Evolutionary conservation across 2,113 vertebrate genomes (phyloP), one percentile per base, ranked within the genome.

Genomic region (Microtus oregoni): DNA sequence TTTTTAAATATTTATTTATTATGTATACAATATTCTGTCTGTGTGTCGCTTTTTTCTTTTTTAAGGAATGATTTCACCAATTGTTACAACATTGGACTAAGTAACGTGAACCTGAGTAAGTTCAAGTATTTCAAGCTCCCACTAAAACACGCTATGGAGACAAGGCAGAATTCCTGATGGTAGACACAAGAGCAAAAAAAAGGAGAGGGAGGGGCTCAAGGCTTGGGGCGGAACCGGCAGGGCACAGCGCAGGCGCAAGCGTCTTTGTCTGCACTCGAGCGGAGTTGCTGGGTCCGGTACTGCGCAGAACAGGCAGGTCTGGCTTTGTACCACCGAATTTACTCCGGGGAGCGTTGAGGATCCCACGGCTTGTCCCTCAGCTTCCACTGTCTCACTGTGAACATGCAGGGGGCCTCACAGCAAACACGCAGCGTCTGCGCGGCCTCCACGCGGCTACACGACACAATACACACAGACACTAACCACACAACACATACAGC

Each of bases 61-160:
- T 35, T 6, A 81, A 88, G 13, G 2, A 44, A 85, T 22, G 11
- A 61, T 90, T 4, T 93, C 75, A 38, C 32, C 30, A 72, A 68
- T 35, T 24, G 19, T 72, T 72, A 70, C 50, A 73, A 72, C 65
- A 50, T n/a, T 52, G 44, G 5, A 13, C 65, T 50, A 68, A 67
- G 83, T 24, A 86, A 92, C 90, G 68, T 58, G 89, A 91, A n/a
- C 52, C 70, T 83, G 90, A 44, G 61, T 35, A 70, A 44, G 50
- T 14, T 7, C n/a, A 58, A 83, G 32, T 67, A 52, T 63, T n/a
- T 7, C 35, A 65, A 2, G 87, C 61, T 86, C 77, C 78, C 44
- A 52, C 24, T 63, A n/a, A 50, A 28, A 72, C 35, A 32, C 77
- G 63, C 24, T 79, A 44, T 17, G 47, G 47, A 70, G 52, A 81